Conservation (phyloP, 2,113 vertebrate genomes). For the Misgurnus mizolepis region DNA sequence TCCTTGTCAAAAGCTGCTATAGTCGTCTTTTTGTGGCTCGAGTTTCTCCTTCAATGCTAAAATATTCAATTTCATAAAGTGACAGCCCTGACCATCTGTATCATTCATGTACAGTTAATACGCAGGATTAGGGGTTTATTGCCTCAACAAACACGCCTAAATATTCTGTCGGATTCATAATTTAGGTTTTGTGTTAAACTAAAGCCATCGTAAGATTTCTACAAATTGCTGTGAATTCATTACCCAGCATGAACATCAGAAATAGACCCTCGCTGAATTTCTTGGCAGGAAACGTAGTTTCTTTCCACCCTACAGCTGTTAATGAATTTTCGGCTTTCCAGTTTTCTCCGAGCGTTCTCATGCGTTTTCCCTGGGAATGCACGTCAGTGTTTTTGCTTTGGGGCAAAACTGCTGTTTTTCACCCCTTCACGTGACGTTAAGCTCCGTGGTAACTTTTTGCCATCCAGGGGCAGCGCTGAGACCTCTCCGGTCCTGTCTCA, state of each 20-base stretch:
- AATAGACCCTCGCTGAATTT: slow-evolving; percentile 6
- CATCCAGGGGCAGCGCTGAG: neutral
- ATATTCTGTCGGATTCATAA: neutral
- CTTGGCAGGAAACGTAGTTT: slow-evolving; percentile 14
- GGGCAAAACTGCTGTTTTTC: neutral
- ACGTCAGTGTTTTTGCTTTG: neutral
- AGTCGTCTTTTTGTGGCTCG: too few relatives aligned
- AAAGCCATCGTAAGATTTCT: neutral
- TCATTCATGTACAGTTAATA: neutral
- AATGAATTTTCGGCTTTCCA: slow-evolving; percentile 29
- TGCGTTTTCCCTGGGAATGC: neutral
- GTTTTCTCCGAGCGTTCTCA: neutral
- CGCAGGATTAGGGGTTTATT: neutral
- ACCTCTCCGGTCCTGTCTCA: slow-evolving; percentile 54
- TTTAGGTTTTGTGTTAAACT: neutral
- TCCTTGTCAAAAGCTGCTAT: too few relatives aligned
- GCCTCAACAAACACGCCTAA: neutral
- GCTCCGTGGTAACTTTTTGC: neutral
- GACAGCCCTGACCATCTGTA: too few relatives aligned
- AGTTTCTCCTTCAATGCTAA: too few relatives aligned
- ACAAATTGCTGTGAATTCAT: slow-evolving; percentile 16
- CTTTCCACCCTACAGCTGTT: neutral
- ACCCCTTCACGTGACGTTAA: neutral
- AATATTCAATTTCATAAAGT: too few relatives aligned
- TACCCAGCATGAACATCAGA: slow-evolving; percentile 19